These are phyloP conservation scores for Seriola rivoliana DNA, from an alignment of 2,113 vertebrate species.

Conservation along the genomic window DNA sequence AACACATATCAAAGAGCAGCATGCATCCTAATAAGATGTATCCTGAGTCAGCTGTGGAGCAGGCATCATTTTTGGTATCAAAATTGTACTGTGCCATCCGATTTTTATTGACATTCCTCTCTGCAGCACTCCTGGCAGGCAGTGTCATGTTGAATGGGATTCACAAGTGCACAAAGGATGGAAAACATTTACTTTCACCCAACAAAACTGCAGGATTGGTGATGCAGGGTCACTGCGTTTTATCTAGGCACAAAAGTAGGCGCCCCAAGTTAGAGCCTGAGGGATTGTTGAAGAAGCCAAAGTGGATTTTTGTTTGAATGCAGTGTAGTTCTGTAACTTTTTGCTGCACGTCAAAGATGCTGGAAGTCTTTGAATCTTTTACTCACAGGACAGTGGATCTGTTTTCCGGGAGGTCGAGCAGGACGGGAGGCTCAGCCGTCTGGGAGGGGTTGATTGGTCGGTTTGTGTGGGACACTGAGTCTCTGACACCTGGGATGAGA, in stretches of 20 bases:
- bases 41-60: not conserved
- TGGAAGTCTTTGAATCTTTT: not conserved
- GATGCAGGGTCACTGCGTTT: constrained; percentile 1
- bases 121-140: not conserved
- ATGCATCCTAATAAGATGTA: not conserved
- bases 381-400: constrained; percentile 90
- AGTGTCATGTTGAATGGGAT: constrained; percentile 6
- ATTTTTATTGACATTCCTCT: constrained; percentile 28
- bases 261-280: not conserved
- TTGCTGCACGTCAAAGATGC: not conserved
- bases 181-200: not conserved
- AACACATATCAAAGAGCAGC: not conserved
- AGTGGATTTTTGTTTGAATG: not conserved
- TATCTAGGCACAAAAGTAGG: not conserved
- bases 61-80: not conserved
- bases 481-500: constrained; percentile 89
- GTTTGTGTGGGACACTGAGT: constrained; percentile 92
- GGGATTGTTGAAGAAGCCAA: not conserved
- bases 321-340: not conserved
- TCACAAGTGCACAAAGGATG: constrained; percentile 1
- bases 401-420: constrained; percentile 91
- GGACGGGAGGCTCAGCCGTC: constrained; percentile 87
- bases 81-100: not conserved
- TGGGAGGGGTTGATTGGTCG: constrained; percentile 83
- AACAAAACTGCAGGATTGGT: not conserved